phyloP scores from a whole-genome alignment of 1,140 invertebrate species.

The Dufourea novaeangliae region DNA sequence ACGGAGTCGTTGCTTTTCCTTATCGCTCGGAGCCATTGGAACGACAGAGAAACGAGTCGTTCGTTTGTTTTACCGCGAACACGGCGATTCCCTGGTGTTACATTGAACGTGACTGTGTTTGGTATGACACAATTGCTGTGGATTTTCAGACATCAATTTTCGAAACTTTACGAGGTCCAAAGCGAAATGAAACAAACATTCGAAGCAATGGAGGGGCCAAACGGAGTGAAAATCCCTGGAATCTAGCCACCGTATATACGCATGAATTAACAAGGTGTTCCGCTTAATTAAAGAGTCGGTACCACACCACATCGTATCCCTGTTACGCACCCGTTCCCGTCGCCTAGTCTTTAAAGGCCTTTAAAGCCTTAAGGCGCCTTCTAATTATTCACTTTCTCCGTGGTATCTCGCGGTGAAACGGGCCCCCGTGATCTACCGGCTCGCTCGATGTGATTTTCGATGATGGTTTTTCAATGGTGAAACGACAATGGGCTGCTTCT shows the following conservation, averaged over 20 bases:
- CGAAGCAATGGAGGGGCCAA: neutral
- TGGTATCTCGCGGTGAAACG: slow-evolving; percentile 49
- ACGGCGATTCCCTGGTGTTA: neutral
- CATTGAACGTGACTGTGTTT: neutral
- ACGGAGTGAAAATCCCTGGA: slow-evolving; percentile 28
- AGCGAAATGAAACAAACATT: neutral
- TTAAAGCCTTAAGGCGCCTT: slow-evolving; percentile 59
- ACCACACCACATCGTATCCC: slow-evolving; percentile 59
- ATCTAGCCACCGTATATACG: slow-evolving; percentile 11
- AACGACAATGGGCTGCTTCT: slow-evolving; percentile 52
- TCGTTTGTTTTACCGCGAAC: slow-evolving; percentile 29
- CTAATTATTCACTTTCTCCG: slow-evolving; percentile 78
- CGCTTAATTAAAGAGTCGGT: slow-evolving; percentile 68
- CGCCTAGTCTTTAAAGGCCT: slow-evolving; percentile 46
- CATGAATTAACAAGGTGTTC: slow-evolving; percentile 61
- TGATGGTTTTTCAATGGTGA: slow-evolving; percentile 43
- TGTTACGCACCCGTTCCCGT: slow-evolving; percentile 67
- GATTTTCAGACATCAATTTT: no score
- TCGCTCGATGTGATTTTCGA: slow-evolving; percentile 62
- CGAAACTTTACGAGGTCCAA: no score
- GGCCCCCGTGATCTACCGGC: slow-evolving; percentile 66
- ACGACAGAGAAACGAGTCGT: slow-evolving; percentile 2
- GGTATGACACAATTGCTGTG: no score
- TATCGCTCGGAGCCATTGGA: slow-evolving; percentile 43
- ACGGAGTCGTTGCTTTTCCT: slow-evolving; percentile 25